Percentiles rank a stretch among this genome's conserved stretches.
These are phyloP conservation scores for Gambusia yucatana DNA, from an alignment of 2,797 vertebrate species.

Conservation along the genomic window DNA sequence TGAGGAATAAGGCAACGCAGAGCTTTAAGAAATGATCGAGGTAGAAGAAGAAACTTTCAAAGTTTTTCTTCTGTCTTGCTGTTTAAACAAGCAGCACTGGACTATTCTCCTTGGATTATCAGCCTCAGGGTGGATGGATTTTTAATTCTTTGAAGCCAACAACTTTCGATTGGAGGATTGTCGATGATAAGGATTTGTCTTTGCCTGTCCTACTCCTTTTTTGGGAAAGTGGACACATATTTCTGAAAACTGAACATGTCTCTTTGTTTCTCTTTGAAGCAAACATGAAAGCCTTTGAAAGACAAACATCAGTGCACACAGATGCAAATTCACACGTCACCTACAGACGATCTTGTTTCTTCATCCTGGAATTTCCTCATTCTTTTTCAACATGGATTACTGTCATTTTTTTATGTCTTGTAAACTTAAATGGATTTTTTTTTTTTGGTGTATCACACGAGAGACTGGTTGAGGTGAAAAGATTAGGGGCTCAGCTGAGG, in stretches of 20 bases:
- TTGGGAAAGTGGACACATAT: constrained; percentile 5
- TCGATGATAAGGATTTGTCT: constrained; percentile 10
- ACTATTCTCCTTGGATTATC: constrained; percentile 46
- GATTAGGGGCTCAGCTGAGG: constrained; percentile 7
- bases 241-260: background rate
- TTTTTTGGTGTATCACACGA: constrained; percentile 7
- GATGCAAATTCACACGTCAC: constrained; percentile 33
- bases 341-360: constrained; percentile 46
- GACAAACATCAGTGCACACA: constrained; percentile 16
- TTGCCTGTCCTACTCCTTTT: constrained; percentile 2
- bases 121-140: constrained; percentile 31
- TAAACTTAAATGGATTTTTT: background rate
- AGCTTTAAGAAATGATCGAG: constrained; percentile 10
- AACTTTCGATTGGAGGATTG: background rate
- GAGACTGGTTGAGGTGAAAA: constrained; percentile 18
- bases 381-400: constrained; percentile 26
- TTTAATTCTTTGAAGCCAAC: constrained; percentile 12
- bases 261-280: constrained; percentile 9
- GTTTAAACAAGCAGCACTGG: constrained; percentile 25
- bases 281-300: constrained; percentile 18
- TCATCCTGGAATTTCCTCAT: constrained; percentile 16
- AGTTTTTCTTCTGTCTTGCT: constrained; percentile 12
- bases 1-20: background rate
- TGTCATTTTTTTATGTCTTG: background rate
- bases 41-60: constrained; percentile 19